Base-by-base conservation (phyloP, 2,888 invertebrate species). In the Athrips mouffetella region DNA sequence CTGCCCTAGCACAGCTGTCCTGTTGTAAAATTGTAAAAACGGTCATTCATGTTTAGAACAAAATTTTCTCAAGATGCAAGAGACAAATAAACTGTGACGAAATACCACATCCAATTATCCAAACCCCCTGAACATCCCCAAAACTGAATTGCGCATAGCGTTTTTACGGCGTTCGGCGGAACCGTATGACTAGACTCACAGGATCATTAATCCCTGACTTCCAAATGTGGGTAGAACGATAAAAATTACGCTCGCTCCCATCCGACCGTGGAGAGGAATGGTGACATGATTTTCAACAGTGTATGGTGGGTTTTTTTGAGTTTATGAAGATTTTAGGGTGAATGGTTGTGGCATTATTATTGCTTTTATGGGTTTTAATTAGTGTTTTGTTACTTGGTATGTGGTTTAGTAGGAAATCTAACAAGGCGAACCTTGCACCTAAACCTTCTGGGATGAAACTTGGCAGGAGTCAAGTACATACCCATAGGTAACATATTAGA, bases 131-230 rank as follows among this genome's bases (percentile, higher is more conserved):
- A 52, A 45, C 54, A 69, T 56, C 23, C 48, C 63, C 63, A 65
- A 75, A 82, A 82, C 83, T 73, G 83, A 83, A 85, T 78, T 77
- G 85, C 84, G 77, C 83, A 80, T 77, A 80, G 79, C 78, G 84
- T 88, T 88, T 88, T 88, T 88, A 88, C 84, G 80, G 86, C 83
- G 65, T 84, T 81, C 80, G 76, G 76, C 78, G 78, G 82, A 77
- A 86, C 84, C 84, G 85, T 87, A 85, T 86, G 86, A 87, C 87
- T 88, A 88, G 87, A 88, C 87, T 81, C 67, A 73, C 53, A 74
- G 87, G 81, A 74, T 76, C 87, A 88, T 88, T 88, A 88, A 86
- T 85, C 79, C 76, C 61, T 31, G 70, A 78, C 67, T 80, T 86
- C 83, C 81, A 80, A 82, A 82, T 82, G 81, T 76, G 80, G 60